phyloP scores from a whole-genome alignment of 2,888 invertebrate genomes.

The Galerucella pusilla region DNA sequence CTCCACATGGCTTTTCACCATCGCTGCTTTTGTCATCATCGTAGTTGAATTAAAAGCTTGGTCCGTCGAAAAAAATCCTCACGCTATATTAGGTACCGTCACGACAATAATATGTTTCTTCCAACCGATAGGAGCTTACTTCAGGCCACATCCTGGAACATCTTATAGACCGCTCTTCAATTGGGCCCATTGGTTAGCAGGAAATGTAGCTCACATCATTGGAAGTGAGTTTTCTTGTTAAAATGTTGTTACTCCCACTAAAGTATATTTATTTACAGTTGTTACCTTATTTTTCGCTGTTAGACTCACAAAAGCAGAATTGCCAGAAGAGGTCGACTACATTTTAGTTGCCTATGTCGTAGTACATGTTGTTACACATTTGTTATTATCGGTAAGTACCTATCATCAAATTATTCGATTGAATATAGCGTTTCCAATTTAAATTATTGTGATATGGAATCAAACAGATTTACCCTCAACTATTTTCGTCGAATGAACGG shows the following conservation, averaged over 20 bases:
- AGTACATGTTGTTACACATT: conserved; percentile 89
- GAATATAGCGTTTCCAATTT: not conserved
- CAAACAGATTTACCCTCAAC: too few species aligned
- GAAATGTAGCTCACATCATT: conserved; percentile 88
- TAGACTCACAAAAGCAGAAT: conserved; percentile 83
- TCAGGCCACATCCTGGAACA: conserved; percentile 82
- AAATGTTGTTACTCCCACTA: not conserved
- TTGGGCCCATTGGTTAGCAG: conserved; percentile 91
- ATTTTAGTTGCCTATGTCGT: conserved; percentile 89
- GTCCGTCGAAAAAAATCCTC: conserved; percentile 80
- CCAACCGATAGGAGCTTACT: conserved; percentile 88
- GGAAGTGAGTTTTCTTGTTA: conserved; percentile 74
- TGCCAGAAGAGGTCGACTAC: conserved; percentile 89
- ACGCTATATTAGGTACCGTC: conserved; percentile 84
- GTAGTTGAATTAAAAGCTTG: conserved; percentile 83
- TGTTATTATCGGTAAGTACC: conserved; percentile 82
- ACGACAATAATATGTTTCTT: conserved; percentile 84
- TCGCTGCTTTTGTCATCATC: conserved; percentile 83
- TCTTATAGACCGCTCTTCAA: conserved; percentile 85
- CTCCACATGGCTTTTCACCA: conserved; percentile 81
- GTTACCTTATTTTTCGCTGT: conserved; percentile 94
- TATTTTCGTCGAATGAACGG: too few species aligned
- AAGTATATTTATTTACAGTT: conserved; percentile 71
- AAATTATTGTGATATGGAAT: not conserved
- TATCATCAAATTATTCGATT: not conserved